A percentile compares a stretch with the other conserved stretches of the same genome.
Conservation (phyloP, 2,797 vertebrate genomes). For the Betta splendens region DNA sequence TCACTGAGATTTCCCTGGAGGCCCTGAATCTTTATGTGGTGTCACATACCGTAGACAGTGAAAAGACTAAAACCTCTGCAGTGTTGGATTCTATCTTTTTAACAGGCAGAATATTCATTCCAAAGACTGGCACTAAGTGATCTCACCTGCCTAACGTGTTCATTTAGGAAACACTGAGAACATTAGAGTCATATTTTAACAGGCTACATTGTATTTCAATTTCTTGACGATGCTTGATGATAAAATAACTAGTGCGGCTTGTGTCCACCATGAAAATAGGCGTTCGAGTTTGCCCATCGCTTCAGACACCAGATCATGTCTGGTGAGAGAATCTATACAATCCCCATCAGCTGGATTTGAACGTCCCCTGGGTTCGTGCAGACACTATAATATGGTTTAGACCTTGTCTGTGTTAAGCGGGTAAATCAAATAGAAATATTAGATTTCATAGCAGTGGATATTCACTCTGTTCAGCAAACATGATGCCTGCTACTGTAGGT, state of each 20-base stretch:
- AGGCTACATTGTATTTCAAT: too few relatives aligned
- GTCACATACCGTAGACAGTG: too few relatives aligned
- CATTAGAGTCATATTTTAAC: not conserved
- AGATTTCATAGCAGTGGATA: constrained; percentile 19
- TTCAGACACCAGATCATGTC: not conserved
- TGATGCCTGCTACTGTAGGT: not conserved
- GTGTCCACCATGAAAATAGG: not conserved
- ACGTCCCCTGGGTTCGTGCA: constrained; percentile 22
- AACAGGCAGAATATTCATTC: too few relatives aligned
- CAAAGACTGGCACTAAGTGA: too few relatives aligned
- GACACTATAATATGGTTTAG: constrained; percentile 22
- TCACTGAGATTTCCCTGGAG: too few relatives aligned
- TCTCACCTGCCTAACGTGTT: too few relatives aligned
- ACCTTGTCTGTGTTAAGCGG: constrained; percentile 10
- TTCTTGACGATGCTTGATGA: not conserved
- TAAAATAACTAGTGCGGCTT: not conserved
- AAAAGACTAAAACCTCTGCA: too few relatives aligned
- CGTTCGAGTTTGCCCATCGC: not conserved
- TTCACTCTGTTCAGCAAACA: constrained; percentile 4
- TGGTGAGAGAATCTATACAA: constrained; percentile 6
- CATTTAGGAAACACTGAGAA: too few relatives aligned
- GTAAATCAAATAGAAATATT: constrained; percentile 30
- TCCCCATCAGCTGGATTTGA: constrained; percentile 8
- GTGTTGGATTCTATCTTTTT: too few relatives aligned
- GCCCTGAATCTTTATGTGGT: too few relatives aligned